phyloP scores from a whole-genome alignment of 2,888 invertebrate genomes.

The Hirtodrosophila histrioides region DNA sequence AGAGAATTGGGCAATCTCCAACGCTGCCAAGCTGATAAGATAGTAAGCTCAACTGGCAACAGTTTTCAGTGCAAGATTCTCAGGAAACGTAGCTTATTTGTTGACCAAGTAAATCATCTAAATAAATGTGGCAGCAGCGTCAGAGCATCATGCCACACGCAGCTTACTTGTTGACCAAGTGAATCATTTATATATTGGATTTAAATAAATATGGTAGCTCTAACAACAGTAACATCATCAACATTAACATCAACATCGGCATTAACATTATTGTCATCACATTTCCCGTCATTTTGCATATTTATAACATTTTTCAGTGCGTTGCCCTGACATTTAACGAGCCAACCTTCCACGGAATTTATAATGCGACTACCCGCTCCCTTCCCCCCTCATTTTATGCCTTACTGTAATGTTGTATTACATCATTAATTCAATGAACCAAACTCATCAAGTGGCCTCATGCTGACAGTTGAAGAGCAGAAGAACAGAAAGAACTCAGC shows the following conservation, averaged over 20 bases:
- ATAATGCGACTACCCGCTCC: conserved; percentile 33
- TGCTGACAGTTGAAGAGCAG: conserved; percentile 53
- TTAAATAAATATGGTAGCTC: conserved; percentile 35
- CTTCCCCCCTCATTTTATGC: too few species aligned
- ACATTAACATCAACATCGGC: conserved; percentile 7
- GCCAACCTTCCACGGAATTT: conserved; percentile 34
- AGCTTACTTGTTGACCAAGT: too few species aligned
- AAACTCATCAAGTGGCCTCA: conserved; percentile 66
- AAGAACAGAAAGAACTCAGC: conserved; percentile 10
- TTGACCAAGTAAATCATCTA: conserved; percentile 41
- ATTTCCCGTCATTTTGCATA: conserved; percentile 44
- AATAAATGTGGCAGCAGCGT: too few species aligned
- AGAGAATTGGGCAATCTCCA: conserved; percentile 23
- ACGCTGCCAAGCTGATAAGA: conserved; percentile 37
- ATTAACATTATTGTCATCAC: conserved; percentile 16
- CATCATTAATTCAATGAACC: conserved; percentile 72
- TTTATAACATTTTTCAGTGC: conserved; percentile 42
- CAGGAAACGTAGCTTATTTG: conserved; percentile 15
- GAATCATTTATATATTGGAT: not conserved
- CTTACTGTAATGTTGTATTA: conserved; percentile 45
- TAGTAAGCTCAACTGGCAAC: conserved; percentile 7
- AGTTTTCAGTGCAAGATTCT: too few species aligned
- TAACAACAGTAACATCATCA: conserved; percentile 7
- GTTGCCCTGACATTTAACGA: conserved; percentile 9
- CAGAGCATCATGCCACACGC: too few species aligned